Evolutionary conservation across 2,888 invertebrate species (phyloP), one percentile per base, ranked within the genome.

Genomic region (Lycocerus yunnanus): DNA sequence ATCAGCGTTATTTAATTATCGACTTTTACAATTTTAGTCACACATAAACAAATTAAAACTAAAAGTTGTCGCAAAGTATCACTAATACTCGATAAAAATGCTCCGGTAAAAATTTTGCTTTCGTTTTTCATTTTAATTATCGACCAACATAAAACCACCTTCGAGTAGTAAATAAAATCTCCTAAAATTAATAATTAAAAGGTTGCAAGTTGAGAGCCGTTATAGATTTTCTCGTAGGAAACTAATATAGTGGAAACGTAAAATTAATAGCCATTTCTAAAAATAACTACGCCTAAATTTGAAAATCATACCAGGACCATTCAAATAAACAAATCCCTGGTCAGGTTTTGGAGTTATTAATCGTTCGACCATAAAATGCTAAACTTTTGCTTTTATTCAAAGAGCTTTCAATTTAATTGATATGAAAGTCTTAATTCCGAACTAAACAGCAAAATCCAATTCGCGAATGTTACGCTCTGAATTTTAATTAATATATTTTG

Each of bases 1-100:
- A 74, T 74, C 71, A 71, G 59, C 74, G 63, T 74, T 71, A 74
- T 68, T 43, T 70, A 24, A 67, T 74, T 74, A 74, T 68, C 18
- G 68, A 68, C 71, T 74, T 74, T 71, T 74, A 58, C 65, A 71
- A 65, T 74, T 71, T 43, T 60, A 58, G 67, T 65, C 58, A 71
- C 73, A 71, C 58, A 27, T 43, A 71, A 74, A 71, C 18, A 60
- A 68, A 74, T 74, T 74, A 71, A 74, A 71, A 68, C 24, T 63
- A 67, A 72, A 24, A 60, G 61, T 59, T 58, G 65, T 15, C 9
- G 14, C 66, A 15, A 27, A 24, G 66, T 43, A 43, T n/a, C 43
- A n/a, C 43, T 60, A 60, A 16, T 60, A 15, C 59, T 15, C 15
- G 15, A 15, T 8, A 15, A 59, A 59, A 59, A 59, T 59, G 59